Evolutionary conservation across 30 jellyfish, hydroid and myxozoan genomes (phyloP), one percentile per base, ranked within the genome.

Genomic region (Hydra vulgaris): DNA sequence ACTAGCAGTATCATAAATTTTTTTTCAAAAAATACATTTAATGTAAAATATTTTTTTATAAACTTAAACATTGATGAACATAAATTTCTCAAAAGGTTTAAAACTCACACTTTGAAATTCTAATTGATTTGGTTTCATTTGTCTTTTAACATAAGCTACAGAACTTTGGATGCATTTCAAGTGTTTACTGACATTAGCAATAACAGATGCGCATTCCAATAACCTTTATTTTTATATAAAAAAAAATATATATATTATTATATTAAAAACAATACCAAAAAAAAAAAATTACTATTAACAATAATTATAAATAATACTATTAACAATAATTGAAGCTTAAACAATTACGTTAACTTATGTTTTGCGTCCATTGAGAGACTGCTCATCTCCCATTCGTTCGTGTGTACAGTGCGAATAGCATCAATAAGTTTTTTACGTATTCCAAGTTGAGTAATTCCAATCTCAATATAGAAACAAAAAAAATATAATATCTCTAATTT

Each of bases 371-470:
- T 82, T 7, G 92, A 27, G 66, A 89, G 83, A 25, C 87, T 84
- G 0, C 86, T 56, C 72, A 81, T 23, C 73, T 89, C 95, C 97
- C 95, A 85, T 66, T 89, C 97, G 56, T 86, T 89, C 7, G 90
- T 73, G 70, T 85, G 97, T 26, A 86, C 94, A 25, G 81, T 94
- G 16, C 87, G 76, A 21, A 89, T 74, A 26, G 94, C 94, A 15
- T 82, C 94, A 0, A 86, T 70, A 21, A 89, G 78, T 54, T 85
- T 89, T 54, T 71, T 85, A 17, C 95, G 82, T 21, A 72, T 85
- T 15, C 95, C 95, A n/a, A 86, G 71, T 81, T 89, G 89, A 69
- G 40, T 74, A 0, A 89, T 73, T 0, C 97, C 97, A 54, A 85
- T 75, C 97, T 89, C 73, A 7, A 8, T 26, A 25, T 27, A 26